Base-by-base conservation (phyloP, 2,888 invertebrate species). In the Trypoxylon attenuatum region DNA sequence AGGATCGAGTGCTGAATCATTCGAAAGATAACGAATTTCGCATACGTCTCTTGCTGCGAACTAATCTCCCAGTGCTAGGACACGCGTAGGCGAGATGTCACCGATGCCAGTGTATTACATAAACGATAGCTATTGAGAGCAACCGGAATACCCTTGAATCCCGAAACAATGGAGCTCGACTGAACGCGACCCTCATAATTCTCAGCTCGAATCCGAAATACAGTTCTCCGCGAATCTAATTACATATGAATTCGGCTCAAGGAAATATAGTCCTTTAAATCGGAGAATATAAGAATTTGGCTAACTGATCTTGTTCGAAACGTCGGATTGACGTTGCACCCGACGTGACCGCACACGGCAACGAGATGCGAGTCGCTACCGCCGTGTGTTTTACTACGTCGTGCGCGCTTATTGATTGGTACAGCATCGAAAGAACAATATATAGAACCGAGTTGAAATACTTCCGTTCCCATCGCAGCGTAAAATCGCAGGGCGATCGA, bases 381-480 rank as follows among this genome's bases (percentile, higher is more conserved):
- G 29, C 27, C 56, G 50, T 18, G 70, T 57, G 53, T 74, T 73
- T 74, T 57, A n/a, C n/a, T n/a, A 60, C 64, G 55, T 65, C 43
- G 61, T 42, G 55, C 53, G 45, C 60, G 58, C 43, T 74, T 73
- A 73, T 73, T 68, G 73, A 73, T 73, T 74, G 74, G 57, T 57
- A 72, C 65, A 63, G 49, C 47, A 18, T 43, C 55, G 65, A 71
- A 73, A 73, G 73, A 71, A 71, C 61, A 73, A 71, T 68, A 65
- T 62, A 54, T 65, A 69, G 53, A 54, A 13, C 47, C 42, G 25
- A 16, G 27, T 25, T 21, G 67, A 56, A 66, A 59, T 59, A 65
- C 55, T 60, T 65, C 55, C 41, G 52, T 66, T 55, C 59, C 59
- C 52, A 41, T 42, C 15, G 41, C 29, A 64, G 42, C 50, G 47